A percentile compares a stretch with the other conserved stretches of the same genome.
phyloP scores from a whole-genome alignment of 1,140 invertebrate species.

The Zaprionus capensis region DNA sequence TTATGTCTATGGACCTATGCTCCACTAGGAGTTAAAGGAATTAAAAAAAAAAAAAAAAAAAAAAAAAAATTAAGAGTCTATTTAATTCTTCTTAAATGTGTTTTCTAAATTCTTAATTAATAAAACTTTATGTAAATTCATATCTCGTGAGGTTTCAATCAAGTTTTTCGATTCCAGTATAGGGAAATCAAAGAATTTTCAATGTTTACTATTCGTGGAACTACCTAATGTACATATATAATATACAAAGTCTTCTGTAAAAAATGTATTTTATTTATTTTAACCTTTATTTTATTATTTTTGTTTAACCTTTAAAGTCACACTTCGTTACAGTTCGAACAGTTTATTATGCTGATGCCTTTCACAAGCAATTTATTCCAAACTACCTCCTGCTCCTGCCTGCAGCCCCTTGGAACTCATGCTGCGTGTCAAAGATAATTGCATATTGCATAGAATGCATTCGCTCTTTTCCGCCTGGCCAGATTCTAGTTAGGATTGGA shows the following conservation, averaged over 20 bases:
- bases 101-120: no score
- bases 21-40: no score
- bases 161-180: not conserved
- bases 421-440: not conserved
- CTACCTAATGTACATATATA: no score
- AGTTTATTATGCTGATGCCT: not conserved
- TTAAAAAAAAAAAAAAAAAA: no score
- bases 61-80: no score
- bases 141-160: not conserved
- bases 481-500: conserved; percentile 4
- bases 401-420: not conserved
- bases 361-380: not conserved
- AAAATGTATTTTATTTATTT: no score
- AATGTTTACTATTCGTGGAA: no score
- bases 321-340: not conserved
- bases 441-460: not conserved
- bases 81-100: not conserved
- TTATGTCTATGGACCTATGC: no score
- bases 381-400: not conserved
- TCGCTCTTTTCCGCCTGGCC: not conserved
- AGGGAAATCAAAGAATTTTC: no score
- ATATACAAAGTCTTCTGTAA: no score
- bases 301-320: no score
- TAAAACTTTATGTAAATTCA: not conserved
- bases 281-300: no score